Percentiles rank a stretch among this genome's conserved stretches.
phyloP scores from a whole-genome alignment of 1,140 invertebrate genomes.

The Achatina immaculata region DNA sequence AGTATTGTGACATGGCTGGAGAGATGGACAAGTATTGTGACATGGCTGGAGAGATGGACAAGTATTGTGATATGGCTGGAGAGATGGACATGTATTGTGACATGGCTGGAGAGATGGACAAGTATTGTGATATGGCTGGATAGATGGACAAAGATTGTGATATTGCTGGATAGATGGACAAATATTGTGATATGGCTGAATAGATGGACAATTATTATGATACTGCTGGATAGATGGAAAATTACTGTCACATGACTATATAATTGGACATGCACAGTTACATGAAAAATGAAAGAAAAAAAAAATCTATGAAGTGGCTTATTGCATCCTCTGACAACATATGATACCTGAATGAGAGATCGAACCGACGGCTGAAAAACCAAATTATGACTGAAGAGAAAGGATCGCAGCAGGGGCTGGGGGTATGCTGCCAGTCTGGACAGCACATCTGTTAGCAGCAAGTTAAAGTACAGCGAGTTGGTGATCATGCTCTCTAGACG shows the following conservation, averaged over 20 bases:
- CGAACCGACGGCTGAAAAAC: conserved; percentile 90
- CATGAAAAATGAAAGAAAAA: neutral
- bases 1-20: too few relatives aligned
- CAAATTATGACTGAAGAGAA: conserved; percentile 88
- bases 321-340: too few relatives aligned
- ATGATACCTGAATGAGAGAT: conserved; percentile 87
- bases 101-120: too few relatives aligned
- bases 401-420: conserved; percentile 87
- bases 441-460: conserved; percentile 89
- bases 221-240: neutral
- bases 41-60: too few relatives aligned
- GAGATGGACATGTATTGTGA: too few relatives aligned
- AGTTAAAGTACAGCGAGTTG: conserved; percentile 88
- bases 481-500: conserved; percentile 89
- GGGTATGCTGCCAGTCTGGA: conserved; percentile 88
- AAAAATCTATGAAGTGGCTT: neutral
- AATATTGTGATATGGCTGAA: too few relatives aligned
- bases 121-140: too few relatives aligned
- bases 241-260: neutral
- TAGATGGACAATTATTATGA: too few relatives aligned
- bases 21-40: too few relatives aligned
- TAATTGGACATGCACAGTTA: conserved; percentile 8
- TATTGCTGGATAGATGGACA: too few relatives aligned
- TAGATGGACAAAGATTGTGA: too few relatives aligned
- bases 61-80: too few relatives aligned